A percentile compares a stretch with the other conserved stretches of the same genome.
Conservation (phyloP, 2,797 vertebrate species). For the Epinephelus coioides region DNA sequence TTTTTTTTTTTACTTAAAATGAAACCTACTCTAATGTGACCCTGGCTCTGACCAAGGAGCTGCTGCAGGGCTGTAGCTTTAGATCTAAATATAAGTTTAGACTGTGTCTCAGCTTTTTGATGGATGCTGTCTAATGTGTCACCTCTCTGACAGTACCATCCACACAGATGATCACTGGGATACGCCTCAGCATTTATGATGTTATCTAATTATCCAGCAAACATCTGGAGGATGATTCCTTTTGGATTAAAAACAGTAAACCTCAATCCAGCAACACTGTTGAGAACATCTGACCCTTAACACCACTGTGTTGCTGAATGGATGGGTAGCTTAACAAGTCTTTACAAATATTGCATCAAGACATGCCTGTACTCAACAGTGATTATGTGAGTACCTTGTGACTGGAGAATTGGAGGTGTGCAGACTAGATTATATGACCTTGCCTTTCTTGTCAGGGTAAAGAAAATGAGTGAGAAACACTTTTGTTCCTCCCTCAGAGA, state of each 20-base stretch:
- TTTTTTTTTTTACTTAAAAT: conserved; percentile 9
- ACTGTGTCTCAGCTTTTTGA: not conserved
- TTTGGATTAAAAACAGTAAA: not conserved
- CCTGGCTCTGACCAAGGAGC: not conserved
- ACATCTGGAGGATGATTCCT: conserved; percentile 6
- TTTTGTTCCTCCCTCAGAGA: not conserved
- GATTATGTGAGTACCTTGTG: conserved; percentile 1
- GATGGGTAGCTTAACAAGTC: not conserved
- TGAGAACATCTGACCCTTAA: not conserved
- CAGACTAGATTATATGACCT: not conserved
- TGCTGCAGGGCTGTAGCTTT: not conserved
- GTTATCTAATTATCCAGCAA: conserved; percentile 3
- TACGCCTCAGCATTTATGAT: not conserved
- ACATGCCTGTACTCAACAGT: not conserved
- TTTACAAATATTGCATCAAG: not conserved
- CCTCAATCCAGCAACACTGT: not conserved
- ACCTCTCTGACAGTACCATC: conserved; percentile 11
- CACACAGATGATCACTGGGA: conserved; percentile 25
- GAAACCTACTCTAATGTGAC: not conserved
- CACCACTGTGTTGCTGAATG: not conserved
- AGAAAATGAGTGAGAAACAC: not conserved
- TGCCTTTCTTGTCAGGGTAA: conserved; percentile 4
- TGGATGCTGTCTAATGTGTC: not conserved
- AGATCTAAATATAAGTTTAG: conserved; percentile 8
- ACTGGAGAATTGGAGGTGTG: not conserved